A percentile compares a stretch with the other conserved stretches of the same genome.
Evolutionary conservation across 2,888 invertebrate species (phyloP).

Genomic region (Diarsia rubi): DNA sequence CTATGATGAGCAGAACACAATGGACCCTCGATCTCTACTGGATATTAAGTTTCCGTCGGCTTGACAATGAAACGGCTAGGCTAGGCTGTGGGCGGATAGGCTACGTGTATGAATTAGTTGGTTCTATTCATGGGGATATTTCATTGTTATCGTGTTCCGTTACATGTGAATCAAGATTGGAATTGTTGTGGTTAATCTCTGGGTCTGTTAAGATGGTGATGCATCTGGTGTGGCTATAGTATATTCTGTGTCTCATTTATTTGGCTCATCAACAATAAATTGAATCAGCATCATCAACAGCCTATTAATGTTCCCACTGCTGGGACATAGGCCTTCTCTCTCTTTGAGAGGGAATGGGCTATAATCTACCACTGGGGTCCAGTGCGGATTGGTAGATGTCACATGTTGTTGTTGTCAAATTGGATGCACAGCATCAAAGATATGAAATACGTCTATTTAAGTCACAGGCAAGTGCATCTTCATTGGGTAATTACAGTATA

Average conservation of each 20-base stretch:
- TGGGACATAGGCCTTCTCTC: too few relatives aligned
- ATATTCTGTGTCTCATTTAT: not conserved
- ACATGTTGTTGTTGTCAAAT: too few relatives aligned
- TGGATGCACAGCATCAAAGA: too few relatives aligned
- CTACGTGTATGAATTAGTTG: conserved; percentile 61
- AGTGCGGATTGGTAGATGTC: too few relatives aligned
- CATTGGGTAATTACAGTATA: too few relatives aligned
- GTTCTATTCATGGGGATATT: conserved; percentile 55
- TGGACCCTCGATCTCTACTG: conserved; percentile 81
- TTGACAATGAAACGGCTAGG: conserved; percentile 76
- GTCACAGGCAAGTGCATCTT: too few relatives aligned
- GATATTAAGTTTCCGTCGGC: conserved; percentile 86
- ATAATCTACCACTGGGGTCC: too few relatives aligned
- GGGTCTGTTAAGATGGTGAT: not conserved
- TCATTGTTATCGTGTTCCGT: conserved; percentile 43
- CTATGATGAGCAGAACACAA: conserved; percentile 65
- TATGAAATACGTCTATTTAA: too few relatives aligned
- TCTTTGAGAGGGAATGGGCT: too few relatives aligned
- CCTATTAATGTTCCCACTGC: too few relatives aligned
- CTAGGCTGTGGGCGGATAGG: conserved; percentile 48
- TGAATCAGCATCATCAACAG: too few relatives aligned
- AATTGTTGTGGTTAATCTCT: conserved; percentile 11
- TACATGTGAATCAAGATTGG: conserved; percentile 47
- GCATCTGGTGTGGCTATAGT: not conserved
- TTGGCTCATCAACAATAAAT: too few relatives aligned